A percentile compares a stretch with the other conserved stretches of the same genome.
phyloP scores from a whole-genome alignment of 2,888 invertebrate genomes.

The Lasioglossum zephyrum region DNA sequence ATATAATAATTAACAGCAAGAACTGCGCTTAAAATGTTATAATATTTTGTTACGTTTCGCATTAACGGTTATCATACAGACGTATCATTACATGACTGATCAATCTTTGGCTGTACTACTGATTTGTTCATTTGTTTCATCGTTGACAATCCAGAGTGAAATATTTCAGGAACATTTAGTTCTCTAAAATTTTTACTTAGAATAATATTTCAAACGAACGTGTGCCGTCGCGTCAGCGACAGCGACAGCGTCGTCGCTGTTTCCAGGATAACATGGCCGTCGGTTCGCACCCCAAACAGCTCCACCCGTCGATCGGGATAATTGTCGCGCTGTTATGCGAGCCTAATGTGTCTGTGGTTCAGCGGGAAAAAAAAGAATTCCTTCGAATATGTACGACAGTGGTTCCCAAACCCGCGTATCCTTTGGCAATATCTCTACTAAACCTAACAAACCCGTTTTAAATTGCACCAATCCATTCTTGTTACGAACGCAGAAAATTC shows the following conservation, averaged over 20 bases:
- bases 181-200: not conserved
- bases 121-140: not conserved
- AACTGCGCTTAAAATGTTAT: not conserved
- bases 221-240: not conserved
- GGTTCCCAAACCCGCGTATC: not conserved
- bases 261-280: not conserved
- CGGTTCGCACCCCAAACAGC: not conserved
- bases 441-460: not conserved
- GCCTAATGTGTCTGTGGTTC: constrained; percentile 43
- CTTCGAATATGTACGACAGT: constrained; percentile 19
- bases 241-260: not conserved
- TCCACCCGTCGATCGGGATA: not conserved
- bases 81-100: not conserved
- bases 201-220: not conserved
- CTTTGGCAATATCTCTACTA: not conserved
- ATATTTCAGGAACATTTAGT: not conserved
- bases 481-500: not conserved
- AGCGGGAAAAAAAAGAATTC: constrained; percentile 37
- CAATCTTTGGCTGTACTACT: not conserved
- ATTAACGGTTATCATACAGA: not conserved
- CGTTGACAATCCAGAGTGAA: not conserved
- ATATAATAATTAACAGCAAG: not conserved
- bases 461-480: not conserved
- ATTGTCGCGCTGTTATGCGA: constrained; percentile 45
- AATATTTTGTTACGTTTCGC: not conserved